Evolutionary conservation across 2,113 vertebrate genomes (phyloP), one percentile per base, ranked within the genome.

Genomic region (Proteles cristata): DNA sequence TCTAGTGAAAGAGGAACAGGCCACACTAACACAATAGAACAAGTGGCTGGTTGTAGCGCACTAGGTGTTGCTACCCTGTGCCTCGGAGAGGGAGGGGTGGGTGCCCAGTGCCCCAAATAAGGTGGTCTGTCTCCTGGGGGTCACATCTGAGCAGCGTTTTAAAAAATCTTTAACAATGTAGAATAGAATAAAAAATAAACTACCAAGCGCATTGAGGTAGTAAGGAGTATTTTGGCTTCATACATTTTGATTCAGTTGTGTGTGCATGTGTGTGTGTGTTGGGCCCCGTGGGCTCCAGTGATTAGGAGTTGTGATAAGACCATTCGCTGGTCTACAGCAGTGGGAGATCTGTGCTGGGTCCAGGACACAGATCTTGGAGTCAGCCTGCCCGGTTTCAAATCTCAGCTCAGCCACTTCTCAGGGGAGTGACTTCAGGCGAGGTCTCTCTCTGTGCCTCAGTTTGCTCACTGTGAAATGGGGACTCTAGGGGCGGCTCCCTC

Each of bases 21-120:
- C 14, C 4, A 35, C 10, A 6, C 23, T 33, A 33, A 23, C 3
- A 25, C 14, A 55, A 3, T 0, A 1, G 58, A 28, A 11, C 16
- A 23, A 1, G 2, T 31, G 5, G 45, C 25, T 33, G 26, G 26
- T 21, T 11, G n/a, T 25, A 23, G 45, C 25, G 7, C 26, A 33
- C 0, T 2, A 31, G 50, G 43, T 26, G 21, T 69, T 31, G 23
- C 26, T 1, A 14, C 26, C 65, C 33, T 39, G 69, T 35, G 25
- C 58, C 90, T 45, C 55, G 31, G 53, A 28, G 79, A 73, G 45
- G 35, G 28, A 26, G 55, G 28, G 0, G 28, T 33, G 2, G 0
- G 11, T 11, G 15, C 71, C 68, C 82, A n/a, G 5, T 2, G 3
- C 58, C n/a, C 81, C 43, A 21, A 8, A 31, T 68, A 48, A 39